Percentiles rank a stretch among this genome's conserved stretches.
Conservation (phyloP, 1,140 invertebrate genomes). For the Archivesica marissinica region DNA sequence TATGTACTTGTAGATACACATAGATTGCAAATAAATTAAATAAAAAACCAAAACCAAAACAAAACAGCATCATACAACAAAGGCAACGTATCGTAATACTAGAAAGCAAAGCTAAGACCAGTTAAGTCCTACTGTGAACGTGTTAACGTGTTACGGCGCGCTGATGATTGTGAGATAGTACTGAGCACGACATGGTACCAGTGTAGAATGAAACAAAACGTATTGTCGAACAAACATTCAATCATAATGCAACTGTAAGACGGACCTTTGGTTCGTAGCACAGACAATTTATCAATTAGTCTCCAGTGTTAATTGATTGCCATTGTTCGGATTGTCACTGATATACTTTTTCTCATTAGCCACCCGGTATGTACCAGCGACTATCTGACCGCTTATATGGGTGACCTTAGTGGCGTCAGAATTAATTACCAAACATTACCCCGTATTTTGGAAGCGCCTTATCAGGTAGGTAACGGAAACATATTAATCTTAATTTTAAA, state of each 20-base stretch:
- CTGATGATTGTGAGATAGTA: background rate
- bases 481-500: slow-evolving; percentile 57
- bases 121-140: too few relatives aligned
- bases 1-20: too few relatives aligned
- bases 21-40: too few relatives aligned
- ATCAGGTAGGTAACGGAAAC: slow-evolving; percentile 3
- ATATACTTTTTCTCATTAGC: slow-evolving; percentile 52
- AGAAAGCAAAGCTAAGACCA: too few relatives aligned
- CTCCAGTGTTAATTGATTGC: slow-evolving; percentile 53
- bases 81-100: too few relatives aligned
- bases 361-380: slow-evolving; percentile 19
- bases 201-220: background rate
- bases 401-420: slow-evolving; percentile 4
- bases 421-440: slow-evolving; percentile 39
- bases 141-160: too few relatives aligned
- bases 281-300: slow-evolving; percentile 57
- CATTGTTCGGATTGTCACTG: slow-evolving; percentile 30
- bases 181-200: background rate
- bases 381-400: background rate
- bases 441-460: background rate
- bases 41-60: too few relatives aligned
- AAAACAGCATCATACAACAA: too few relatives aligned
- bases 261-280: background rate
- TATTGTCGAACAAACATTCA: slow-evolving; percentile 13
- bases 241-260: slow-evolving; percentile 31